Conservation (phyloP, 1,140 invertebrate species). For the Rhopalosiphum padi region DNA sequence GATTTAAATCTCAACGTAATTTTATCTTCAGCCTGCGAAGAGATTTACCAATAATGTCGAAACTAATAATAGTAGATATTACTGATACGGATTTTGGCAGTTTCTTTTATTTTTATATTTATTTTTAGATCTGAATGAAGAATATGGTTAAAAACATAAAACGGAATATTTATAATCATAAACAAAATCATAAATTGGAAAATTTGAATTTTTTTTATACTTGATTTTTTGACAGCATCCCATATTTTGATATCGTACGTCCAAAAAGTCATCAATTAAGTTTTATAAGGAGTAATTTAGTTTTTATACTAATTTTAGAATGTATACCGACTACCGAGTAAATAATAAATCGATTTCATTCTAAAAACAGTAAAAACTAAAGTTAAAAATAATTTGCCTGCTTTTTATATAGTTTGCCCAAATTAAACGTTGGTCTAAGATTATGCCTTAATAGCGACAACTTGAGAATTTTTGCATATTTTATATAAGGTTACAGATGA, state of each 20-base stretch:
- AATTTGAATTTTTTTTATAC: neutral
- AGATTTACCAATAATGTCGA: too few relatives aligned
- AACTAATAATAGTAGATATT: too few relatives aligned
- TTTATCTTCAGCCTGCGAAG: too few relatives aligned
- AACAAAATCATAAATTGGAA: neutral
- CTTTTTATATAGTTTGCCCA: neutral
- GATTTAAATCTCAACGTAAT: too few relatives aligned
- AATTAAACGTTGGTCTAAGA: neutral
- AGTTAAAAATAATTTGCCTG: neutral
- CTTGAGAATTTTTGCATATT: neutral
- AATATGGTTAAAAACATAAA: neutral
- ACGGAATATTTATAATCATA: neutral
- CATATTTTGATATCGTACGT: neutral
- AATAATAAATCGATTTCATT: neutral
- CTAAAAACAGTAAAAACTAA: neutral
- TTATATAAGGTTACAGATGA: neutral
- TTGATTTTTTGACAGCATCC: neutral
- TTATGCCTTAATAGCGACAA: neutral
- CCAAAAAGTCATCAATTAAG: neutral
- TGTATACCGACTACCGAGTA: neutral
- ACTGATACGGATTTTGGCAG: too few relatives aligned
- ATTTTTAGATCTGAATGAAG: neutral
- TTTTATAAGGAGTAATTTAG: neutral
- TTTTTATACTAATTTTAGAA: neutral
- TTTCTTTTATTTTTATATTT: neutral